Conservation (phyloP, 2,113 vertebrate species). For the Glaucomys volans region DNA sequence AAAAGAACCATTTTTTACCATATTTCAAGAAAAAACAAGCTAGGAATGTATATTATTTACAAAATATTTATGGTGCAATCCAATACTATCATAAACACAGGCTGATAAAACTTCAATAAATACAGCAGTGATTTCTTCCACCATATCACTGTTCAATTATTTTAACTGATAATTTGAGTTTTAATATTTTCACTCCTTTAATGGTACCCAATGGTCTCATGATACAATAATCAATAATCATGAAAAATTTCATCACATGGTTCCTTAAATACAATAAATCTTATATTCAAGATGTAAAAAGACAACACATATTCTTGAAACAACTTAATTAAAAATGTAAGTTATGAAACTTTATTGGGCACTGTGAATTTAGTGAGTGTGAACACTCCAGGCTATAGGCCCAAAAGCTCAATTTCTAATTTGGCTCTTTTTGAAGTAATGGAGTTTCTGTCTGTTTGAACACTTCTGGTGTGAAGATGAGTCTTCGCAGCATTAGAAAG, state of each 20-base stretch:
- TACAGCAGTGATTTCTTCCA: background rate
- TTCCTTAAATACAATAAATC: conserved; percentile 51
- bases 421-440: conserved; percentile 41
- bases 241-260: conserved; percentile 33
- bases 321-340: conserved; percentile 38
- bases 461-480: conserved; percentile 44
- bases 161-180: conserved; percentile 47
- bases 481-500: conserved; percentile 53
- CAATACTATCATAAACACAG: conserved; percentile 18
- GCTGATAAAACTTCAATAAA: conserved; percentile 29
- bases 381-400: background rate
- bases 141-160: background rate
- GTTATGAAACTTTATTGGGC: conserved; percentile 24
- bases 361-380: background rate
- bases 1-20: conserved; percentile 24
- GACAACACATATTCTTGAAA: background rate
- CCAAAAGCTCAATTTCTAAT: conserved; percentile 61
- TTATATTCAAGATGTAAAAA: conserved; percentile 9
- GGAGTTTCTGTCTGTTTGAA: conserved; percentile 46
- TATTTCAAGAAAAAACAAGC: conserved; percentile 59
- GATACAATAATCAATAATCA: conserved; percentile 25
- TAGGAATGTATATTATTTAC: conserved; percentile 56
- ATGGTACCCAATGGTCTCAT: conserved; percentile 41
- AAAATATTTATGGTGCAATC: conserved; percentile 55
- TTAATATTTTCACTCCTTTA: conserved; percentile 49